Conservation (phyloP, 1,140 invertebrate genomes). For the Euwallacea fornicatus region DNA sequence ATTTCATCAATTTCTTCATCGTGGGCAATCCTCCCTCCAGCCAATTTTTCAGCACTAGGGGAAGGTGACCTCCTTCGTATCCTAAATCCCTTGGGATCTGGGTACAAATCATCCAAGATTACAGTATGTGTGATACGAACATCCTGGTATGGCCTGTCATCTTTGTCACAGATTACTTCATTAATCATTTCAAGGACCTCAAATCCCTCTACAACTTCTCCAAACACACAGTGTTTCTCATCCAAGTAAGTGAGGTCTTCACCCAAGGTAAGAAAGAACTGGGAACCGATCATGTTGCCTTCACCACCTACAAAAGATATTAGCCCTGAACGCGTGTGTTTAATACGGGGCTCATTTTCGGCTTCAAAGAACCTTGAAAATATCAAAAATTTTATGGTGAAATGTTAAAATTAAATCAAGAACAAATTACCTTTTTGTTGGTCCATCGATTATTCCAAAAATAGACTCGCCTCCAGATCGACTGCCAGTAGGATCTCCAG, state of each 20-base stretch:
- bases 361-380: conserved; percentile 78
- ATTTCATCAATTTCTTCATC: conserved; percentile 95
- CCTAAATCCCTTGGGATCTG: conserved; percentile 77
- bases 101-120: conserved; percentile 94
- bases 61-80: conserved; percentile 86
- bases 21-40: conserved; percentile 86
- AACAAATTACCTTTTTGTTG: conserved; percentile 66
- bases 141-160: conserved; percentile 92
- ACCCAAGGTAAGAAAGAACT: conserved; percentile 96
- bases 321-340: conserved; percentile 83
- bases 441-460: conserved; percentile 80
- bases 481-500: conserved; percentile 92
- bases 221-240: conserved; percentile 94
- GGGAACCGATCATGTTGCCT: conserved; percentile 90
- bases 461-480: conserved; percentile 92
- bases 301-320: conserved; percentile 92
- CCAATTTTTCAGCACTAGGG: conserved; percentile 75
- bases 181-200: conserved; percentile 85
- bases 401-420: not conserved
- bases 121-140: conserved; percentile 98
- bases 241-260: conserved; percentile 91
- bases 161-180: conserved; percentile 89
- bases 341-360: conserved; percentile 88
- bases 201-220: conserved; percentile 90
- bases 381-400: not conserved